Evolutionary conservation across 92 coral and sea anemone species (phyloP), one percentile per base, ranked within the genome.

Genomic region (Siderastrea radians): DNA sequence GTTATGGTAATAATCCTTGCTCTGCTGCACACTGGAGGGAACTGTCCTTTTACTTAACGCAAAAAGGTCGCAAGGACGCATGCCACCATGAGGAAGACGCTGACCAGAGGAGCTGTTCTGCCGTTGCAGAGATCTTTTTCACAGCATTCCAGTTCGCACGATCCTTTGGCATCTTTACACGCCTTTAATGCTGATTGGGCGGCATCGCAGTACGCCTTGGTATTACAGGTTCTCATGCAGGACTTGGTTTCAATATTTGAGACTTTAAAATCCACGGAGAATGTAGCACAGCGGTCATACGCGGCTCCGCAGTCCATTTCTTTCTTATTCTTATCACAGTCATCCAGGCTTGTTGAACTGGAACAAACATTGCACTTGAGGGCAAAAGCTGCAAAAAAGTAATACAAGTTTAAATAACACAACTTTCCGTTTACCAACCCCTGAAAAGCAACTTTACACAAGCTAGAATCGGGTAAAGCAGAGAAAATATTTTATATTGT

Each of bases 311-410:
- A 89, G 44, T 45, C 10, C 10, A 0, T 59, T 52, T 89, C 75
- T 6, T 47, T 15, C 16, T 77, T 8, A 1, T 11, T 43, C 3
- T 72, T 45, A 12, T 72, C 65, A 43, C 89, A 89, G 43, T 61
- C 82, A 1, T 62, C 77, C 85, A 69, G 46, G 43, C 81, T 78
- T 49, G 26, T 45, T 26, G 50, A 6, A 9, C 84, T 62, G 2
- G 3, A 4, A 13, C 92, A 89, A 3, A 1, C n/a, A 75, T 89
- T 83, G 67, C 92, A 89, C 72, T 89, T 83, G 49, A 67, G n/a
- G 19, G 71, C 88, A 19, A 43, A 49, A 17, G 61, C 92, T 89
- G 68, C 49, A 69, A 77, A 1, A 57, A 48, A 81, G 38, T 26
- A 26, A 26, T 26, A 26, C 38, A 26, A 26, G 38, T 26, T 26